Evolutionary conservation across 2,113 vertebrate genomes (phyloP).

Genomic region (Poicephalus gulielmi): DNA sequence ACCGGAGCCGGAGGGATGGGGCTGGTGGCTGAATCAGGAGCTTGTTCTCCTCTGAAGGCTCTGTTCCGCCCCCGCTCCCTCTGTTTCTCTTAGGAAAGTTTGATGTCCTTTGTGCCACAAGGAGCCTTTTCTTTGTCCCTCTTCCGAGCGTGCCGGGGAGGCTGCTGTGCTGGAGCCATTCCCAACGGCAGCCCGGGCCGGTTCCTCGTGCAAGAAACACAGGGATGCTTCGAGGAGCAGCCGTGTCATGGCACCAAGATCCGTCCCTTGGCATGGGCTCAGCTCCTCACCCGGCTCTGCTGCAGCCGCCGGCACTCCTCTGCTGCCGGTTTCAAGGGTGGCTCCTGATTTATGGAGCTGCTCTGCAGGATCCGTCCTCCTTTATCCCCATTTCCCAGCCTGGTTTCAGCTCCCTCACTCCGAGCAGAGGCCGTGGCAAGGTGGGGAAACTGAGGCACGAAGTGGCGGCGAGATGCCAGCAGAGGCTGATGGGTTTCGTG

Average conservation of each 20-base stretch:
- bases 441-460: background rate
- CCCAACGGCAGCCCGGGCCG: background rate
- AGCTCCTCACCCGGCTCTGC: background rate
- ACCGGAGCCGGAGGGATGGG: background rate
- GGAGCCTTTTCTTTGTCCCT: slow-evolving; percentile 47
- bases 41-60: slow-evolving; percentile 45
- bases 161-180: background rate
- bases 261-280: background rate
- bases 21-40: background rate
- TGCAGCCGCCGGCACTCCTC: background rate
- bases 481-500: background rate
- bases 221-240: background rate
- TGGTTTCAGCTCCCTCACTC: background rate
- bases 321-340: accelerated
- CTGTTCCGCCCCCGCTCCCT: background rate
- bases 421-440: background rate
- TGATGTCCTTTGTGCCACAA: slow-evolving; percentile 48
- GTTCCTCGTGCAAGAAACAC: background rate
- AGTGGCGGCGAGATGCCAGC: background rate
- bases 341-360: background rate
- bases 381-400: background rate
- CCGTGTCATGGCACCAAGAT: background rate
- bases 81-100: slow-evolving; percentile 62
- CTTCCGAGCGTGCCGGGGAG: background rate
- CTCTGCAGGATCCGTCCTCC: background rate